Base-by-base conservation (phyloP, 1,140 invertebrate genomes). In the Drosophila kanapiae region DNA sequence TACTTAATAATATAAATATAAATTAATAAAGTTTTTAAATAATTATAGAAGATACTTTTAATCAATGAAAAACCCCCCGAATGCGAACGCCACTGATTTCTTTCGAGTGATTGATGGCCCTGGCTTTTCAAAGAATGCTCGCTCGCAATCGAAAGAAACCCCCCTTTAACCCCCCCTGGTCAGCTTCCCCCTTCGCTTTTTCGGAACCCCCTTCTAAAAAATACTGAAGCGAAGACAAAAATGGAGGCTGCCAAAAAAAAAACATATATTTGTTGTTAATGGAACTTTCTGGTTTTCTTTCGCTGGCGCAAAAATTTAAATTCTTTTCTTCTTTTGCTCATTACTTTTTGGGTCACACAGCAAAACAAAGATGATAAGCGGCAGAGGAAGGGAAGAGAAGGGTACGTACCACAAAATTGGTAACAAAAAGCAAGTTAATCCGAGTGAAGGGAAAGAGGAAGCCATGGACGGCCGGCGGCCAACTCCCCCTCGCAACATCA, bases 271-370 rank as follows among this genome's bases (percentile, higher is more conserved):
- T 85, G 67, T 81, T 76, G 82, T 85, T 84, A 86, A 86, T 86
- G 83, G 82, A 85, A 85, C 82, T 86, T 85, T 85, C 83, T 86
- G 82, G 82, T 82, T 82, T 86, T 85, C 83, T 85, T 85, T 82
- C 48, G 64, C 77, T 78, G 53, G 77, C 75, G 79, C 23, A 40
- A 40, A 56, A 87, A 82, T 75, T 75, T 82, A 69, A 60, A 72
- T 72, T 72, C 69, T 72, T 72, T 72, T 72, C 69, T 60, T 72
- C 67, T 59, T 60, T 23, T 72, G 45, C 69, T 72, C 67, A 72
- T 72, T 72, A 72, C 69, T 72, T 72, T 72, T 72, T 72, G 69
- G 69, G 69, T 72, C 69, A 72, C 54, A 38, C 18, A 56, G 35
- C 51, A 56, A 56, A 56, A 38, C 35, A 56, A 56, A 56, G 33